Evolutionary conservation across 2,113 vertebrate species (phyloP).

Genomic region (Neogobius melanostomus): DNA sequence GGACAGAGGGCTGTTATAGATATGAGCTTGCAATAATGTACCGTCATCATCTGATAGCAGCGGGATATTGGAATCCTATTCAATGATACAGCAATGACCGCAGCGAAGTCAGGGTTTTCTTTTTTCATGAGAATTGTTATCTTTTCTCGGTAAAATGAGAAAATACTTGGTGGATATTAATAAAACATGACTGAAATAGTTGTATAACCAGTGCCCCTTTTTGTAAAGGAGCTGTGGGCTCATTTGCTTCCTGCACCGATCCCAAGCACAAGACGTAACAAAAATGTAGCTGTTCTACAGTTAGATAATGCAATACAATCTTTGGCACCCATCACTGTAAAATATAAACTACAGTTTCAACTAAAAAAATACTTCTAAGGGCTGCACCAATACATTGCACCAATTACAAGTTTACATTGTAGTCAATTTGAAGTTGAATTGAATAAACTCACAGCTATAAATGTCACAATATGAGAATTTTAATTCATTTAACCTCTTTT

Average conservation of each 20-base stretch:
- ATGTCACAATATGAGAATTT: no score
- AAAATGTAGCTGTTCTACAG: no score
- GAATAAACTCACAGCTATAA: no score
- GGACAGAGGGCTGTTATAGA: background rate
- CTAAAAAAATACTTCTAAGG: no score
- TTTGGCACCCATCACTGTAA: no score
- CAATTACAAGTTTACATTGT: no score
- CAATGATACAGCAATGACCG: background rate
- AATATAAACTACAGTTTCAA: no score
- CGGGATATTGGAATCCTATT: background rate
- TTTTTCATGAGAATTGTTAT: conserved; percentile 39
- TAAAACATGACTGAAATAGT: background rate
- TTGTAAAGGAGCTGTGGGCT: no score
- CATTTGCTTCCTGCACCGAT: background rate
- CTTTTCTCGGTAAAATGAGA: conserved; percentile 15
- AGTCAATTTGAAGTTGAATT: no score
- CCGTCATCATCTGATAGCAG: background rate
- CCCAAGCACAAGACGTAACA: background rate
- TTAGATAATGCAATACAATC: no score
- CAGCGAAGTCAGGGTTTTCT: conserved; percentile 3
- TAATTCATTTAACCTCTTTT: no score
- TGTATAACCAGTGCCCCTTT: background rate
- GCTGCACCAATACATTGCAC: no score
- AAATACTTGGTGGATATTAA: background rate
- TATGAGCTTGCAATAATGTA: conserved; percentile 2